These are phyloP conservation scores for Leptobrachium leishanense DNA, from an alignment of 2,113 vertebrate species.

Conservation along the genomic window DNA sequence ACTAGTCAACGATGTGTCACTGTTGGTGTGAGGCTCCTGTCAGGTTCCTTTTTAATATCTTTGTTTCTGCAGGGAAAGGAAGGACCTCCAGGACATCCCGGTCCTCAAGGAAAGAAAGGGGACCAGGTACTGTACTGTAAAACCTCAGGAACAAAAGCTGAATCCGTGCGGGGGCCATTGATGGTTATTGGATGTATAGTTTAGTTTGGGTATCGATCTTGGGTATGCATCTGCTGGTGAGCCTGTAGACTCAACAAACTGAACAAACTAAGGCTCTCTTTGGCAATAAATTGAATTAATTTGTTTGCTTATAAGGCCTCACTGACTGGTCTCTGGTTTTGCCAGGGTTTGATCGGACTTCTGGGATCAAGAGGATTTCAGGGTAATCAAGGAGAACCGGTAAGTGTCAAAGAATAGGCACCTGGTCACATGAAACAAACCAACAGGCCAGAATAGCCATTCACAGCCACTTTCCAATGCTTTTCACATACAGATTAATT, in stretches of 20 bases:
- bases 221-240: too few relatives aligned
- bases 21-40: neutral
- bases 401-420: neutral
- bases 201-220: too few relatives aligned
- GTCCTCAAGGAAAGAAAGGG: conserved; percentile 70
- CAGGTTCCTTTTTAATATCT: neutral
- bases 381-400: conserved; percentile 69
- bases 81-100: conserved; percentile 66
- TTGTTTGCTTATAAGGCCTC: too few relatives aligned
- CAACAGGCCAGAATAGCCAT: neutral
- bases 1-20: conserved; percentile 15
- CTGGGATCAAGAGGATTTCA: conserved; percentile 63
- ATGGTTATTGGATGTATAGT: too few relatives aligned
- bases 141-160: neutral
- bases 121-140: conserved; percentile 68
- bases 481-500: neutral
- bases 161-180: neutral
- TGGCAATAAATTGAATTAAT: too few relatives aligned
- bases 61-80: conserved; percentile 65
- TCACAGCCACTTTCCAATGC: neutral
- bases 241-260: too few relatives aligned
- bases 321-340: neutral
- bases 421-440: neutral
- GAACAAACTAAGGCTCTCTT: too few relatives aligned
- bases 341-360: conserved; percentile 72